Conservation (phyloP, 35 echinoderm and acorn worm genomes). For the Ophioderma brevispina region DNA sequence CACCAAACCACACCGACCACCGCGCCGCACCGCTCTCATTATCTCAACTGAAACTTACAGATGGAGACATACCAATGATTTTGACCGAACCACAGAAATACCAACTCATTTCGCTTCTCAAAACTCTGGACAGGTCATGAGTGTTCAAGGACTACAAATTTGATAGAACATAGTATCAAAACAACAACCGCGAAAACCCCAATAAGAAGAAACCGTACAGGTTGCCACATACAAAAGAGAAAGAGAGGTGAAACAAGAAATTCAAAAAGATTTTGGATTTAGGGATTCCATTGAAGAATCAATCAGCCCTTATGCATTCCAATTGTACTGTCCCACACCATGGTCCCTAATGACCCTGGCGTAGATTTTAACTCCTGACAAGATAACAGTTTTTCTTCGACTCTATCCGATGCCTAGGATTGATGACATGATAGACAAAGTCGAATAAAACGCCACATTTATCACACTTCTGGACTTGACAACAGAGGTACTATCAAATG, state of each 20-base stretch:
- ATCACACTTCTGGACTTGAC: constrained; percentile 46
- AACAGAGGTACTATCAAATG: constrained; percentile 71
- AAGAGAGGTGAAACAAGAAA: constrained; percentile 4
- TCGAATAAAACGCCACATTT: neutral
- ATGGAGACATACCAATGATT: neutral
- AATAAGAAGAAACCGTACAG: constrained; percentile 14
- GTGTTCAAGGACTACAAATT: constrained; percentile 12
- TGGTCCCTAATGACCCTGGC: constrained; percentile 14
- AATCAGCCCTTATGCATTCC: constrained; percentile 18
- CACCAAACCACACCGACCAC: too few species aligned
- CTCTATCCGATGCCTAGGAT: constrained; percentile 2
- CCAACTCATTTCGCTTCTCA: neutral
- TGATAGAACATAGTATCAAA: neutral
- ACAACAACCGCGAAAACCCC: constrained; percentile 13
- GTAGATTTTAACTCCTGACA: constrained; percentile 9
- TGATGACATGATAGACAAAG: constrained; percentile 25
- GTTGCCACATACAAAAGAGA: constrained; percentile 14
- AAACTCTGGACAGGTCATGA: constrained; percentile 28
- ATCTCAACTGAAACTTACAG: neutral
- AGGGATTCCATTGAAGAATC: constrained; percentile 50
- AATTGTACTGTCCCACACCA: constrained; percentile 54
- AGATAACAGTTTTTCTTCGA: constrained; percentile 13
- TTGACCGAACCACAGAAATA: neutral
- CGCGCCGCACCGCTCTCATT: neutral
- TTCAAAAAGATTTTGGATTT: constrained; percentile 51